These are phyloP conservation scores for Patella pellucida DNA, from an alignment of 2,888 invertebrate species.

Conservation along the genomic window DNA sequence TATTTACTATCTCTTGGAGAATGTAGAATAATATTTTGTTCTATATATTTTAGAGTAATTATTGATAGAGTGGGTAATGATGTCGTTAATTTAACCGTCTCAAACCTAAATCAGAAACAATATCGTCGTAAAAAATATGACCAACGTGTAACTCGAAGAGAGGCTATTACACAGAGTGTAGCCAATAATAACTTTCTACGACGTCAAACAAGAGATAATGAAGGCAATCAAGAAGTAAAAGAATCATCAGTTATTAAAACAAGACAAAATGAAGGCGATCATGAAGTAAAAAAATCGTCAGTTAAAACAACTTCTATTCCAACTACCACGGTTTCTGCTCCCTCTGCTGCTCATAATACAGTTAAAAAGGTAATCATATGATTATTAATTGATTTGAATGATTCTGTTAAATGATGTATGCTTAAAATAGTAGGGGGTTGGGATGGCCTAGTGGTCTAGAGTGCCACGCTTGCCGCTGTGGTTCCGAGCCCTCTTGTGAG, in stretches of 20 bases:
- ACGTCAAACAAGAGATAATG: too few species aligned
- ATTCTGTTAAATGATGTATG: too few species aligned
- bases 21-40: not conserved
- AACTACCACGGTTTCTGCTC: not conserved
- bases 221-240: not conserved
- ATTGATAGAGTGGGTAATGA: slow-evolving; percentile 50
- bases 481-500: too few species aligned
- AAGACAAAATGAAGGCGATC: too few species aligned
- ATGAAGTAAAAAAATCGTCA: not conserved
- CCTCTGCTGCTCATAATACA: not conserved
- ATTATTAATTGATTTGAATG: too few species aligned
- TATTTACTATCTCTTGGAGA: not conserved
- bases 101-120: slow-evolving; percentile 18
- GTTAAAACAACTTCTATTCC: not conserved
- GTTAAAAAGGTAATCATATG: too few species aligned
- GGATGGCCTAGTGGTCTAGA: too few species aligned
- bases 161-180: not conserved
- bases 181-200: too few species aligned
- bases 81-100: slow-evolving; percentile 42
- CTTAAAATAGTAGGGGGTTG: too few species aligned
- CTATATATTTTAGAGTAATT: slow-evolving; percentile 40
- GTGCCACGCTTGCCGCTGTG: too few species aligned
- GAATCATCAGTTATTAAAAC: not conserved
- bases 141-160: not conserved
- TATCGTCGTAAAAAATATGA: slow-evolving; percentile 19